Percentiles rank a stretch among this genome's conserved stretches.
Evolutionary conservation across 2,888 invertebrate species (phyloP).

Genomic region (Orchestes rusci): DNA sequence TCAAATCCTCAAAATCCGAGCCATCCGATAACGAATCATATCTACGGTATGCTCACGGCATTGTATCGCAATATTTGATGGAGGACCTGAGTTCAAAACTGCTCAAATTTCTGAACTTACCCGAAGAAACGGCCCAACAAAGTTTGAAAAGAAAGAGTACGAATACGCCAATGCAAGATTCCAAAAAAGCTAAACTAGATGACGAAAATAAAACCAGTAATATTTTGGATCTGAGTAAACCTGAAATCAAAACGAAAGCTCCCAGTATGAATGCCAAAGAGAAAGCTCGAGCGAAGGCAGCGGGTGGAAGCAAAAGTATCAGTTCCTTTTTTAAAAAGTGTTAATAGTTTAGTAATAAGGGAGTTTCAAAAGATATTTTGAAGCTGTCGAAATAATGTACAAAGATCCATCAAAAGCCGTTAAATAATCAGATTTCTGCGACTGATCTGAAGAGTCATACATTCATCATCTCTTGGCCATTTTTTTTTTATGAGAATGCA

Average conservation of each 20-base stretch:
- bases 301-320: conserved; percentile 72
- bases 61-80: conserved; percentile 71
- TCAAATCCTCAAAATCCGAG: conserved; percentile 50
- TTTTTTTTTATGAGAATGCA: no score
- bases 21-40: conserved; percentile 53
- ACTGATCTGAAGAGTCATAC: no score
- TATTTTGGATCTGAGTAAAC: conserved; percentile 42
- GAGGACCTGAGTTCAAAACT: conserved; percentile 60
- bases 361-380: no score
- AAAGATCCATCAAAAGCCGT: no score
- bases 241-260: conserved; percentile 44
- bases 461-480: neutral
- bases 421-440: no score
- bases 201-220: conserved; percentile 39
- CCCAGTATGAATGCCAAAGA: conserved; percentile 61
- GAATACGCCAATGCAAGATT: conserved; percentile 32
- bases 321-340: conserved; percentile 70
- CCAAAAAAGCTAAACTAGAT: conserved; percentile 45
- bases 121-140: conserved; percentile 48
- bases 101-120: conserved; percentile 57
- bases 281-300: conserved; percentile 68
- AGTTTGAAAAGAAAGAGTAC: conserved; percentile 50
- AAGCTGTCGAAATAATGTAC: no score
- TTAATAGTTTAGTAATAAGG: conserved; percentile 23
- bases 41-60: conserved; percentile 68